Evolutionary conservation across 2,113 vertebrate species (phyloP).

Genomic region (Pteronura brasiliensis): DNA sequence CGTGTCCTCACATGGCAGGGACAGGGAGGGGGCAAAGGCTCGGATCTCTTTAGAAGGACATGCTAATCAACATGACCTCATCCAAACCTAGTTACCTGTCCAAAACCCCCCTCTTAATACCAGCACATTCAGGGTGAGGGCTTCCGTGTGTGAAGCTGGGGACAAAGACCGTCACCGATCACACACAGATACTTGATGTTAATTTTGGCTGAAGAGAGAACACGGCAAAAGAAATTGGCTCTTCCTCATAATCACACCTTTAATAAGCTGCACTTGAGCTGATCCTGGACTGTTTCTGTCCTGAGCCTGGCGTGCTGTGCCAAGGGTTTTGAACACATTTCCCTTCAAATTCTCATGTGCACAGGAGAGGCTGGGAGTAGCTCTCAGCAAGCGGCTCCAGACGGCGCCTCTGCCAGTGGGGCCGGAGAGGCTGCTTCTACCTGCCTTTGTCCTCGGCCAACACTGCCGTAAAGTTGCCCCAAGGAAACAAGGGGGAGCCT

Average conservation of each 20-base stretch:
- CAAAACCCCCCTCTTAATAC: not conserved
- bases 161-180: not conserved
- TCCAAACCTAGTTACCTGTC: not conserved
- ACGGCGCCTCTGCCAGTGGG: accelerated
- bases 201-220: not conserved
- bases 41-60: not conserved
- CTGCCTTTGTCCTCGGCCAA: not conserved
- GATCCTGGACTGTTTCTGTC: not conserved
- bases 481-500: not conserved
- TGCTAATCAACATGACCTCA: not conserved
- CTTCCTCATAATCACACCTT: not conserved
- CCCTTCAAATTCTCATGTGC: not conserved
- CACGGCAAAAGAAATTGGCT: not conserved
- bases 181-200: not conserved
- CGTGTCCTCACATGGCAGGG: not conserved
- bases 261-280: no score
- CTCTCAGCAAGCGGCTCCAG: not conserved
- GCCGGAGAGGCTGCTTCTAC: not conserved
- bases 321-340: not conserved
- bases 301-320: not conserved
- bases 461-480: not conserved
- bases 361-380: no score
- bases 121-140: accelerated
- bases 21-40: not conserved
- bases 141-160: no score